Percentiles rank a stretch among this genome's conserved stretches.
Conservation (phyloP, 1,140 invertebrate species). For the Trichogramma pretiosum region DNA sequence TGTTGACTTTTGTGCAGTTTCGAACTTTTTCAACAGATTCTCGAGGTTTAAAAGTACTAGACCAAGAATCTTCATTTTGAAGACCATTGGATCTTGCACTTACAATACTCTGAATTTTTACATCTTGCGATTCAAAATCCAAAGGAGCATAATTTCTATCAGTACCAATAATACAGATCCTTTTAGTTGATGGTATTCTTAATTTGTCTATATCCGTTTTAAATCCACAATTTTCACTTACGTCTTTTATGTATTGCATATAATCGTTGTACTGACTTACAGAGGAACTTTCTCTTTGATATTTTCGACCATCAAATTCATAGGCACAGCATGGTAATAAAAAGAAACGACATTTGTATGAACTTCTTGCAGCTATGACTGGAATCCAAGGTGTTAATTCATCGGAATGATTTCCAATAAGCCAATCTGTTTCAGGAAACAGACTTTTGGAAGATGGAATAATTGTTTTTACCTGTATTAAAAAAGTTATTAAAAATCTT, state of each 20-base stretch:
- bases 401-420: constrained; percentile 98
- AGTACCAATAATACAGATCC: constrained; percentile 71
- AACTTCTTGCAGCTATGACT: constrained; percentile 71
- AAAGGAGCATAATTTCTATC: constrained; percentile 44
- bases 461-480: constrained; percentile 56
- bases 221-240: constrained; percentile 72
- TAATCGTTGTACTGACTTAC: constrained; percentile 78
- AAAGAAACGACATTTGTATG: constrained; percentile 68
- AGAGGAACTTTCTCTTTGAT: constrained; percentile 55
- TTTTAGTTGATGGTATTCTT: constrained; percentile 92
- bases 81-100: constrained; percentile 22
- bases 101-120: constrained; percentile 45
- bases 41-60: constrained; percentile 56
- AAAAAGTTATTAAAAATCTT: constrained; percentile 18
- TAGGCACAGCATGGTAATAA: constrained; percentile 89
- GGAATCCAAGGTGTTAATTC: constrained; percentile 97
- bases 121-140: constrained; percentile 35
- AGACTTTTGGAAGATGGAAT: constrained; percentile 58
- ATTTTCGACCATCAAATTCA: constrained; percentile 83
- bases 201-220: constrained; percentile 68
- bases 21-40: constrained; percentile 59
- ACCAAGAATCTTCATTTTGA: constrained; percentile 33
- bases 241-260: constrained; percentile 62
- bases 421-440: constrained; percentile 80
- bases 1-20: constrained; percentile 81